Conservation (phyloP, 2,113 vertebrate genomes). For the Meleagris gallopavo region DNA sequence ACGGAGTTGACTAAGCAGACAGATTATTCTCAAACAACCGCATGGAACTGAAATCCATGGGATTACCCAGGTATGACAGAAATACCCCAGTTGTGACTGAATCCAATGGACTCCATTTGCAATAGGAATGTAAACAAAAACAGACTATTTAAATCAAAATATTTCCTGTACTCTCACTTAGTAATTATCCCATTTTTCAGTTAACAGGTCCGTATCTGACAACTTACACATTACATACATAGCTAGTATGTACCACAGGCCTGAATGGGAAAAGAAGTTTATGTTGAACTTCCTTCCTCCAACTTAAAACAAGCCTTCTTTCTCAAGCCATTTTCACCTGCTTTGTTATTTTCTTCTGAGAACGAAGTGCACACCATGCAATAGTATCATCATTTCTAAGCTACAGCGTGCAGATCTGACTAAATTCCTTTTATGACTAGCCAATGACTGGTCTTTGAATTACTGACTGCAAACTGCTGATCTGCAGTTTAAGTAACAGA, state of each 20-base stretch:
- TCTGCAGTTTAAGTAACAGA: neutral
- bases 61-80: neutral
- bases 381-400: neutral
- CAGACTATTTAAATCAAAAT: neutral
- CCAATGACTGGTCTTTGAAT: neutral
- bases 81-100: neutral
- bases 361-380: neutral
- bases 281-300: neutral
- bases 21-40: neutral
- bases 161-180: neutral
- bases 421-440: neutral
- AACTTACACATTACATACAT: neutral
- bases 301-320: neutral
- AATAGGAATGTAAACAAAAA: neutral
- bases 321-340: neutral
- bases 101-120: neutral
- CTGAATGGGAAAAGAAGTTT: neutral
- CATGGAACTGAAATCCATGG: neutral
- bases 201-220: neutral
- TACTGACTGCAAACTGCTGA: neutral
- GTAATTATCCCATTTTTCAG: neutral
- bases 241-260: neutral
- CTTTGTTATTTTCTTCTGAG: neutral
- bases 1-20: neutral
- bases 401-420: neutral